These are phyloP conservation scores for Formica exsecta DNA, from an alignment of 1,140 invertebrate species.

Conservation along the genomic window DNA sequence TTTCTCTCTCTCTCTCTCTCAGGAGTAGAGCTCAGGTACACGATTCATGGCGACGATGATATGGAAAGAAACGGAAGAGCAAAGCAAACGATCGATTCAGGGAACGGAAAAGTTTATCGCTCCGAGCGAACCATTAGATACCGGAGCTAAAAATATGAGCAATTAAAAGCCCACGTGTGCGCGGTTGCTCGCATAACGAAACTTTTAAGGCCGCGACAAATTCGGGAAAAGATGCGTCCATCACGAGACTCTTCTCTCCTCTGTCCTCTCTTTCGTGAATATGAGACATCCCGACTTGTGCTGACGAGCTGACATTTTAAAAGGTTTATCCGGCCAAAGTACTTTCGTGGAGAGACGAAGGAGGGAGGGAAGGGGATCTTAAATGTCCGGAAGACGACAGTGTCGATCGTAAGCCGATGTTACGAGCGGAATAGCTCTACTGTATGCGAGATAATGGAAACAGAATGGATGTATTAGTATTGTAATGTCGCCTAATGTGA, in stretches of 20 bases:
- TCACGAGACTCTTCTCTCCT: conserved; percentile 12
- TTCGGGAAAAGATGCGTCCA: conserved; percentile 51
- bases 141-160: conserved; percentile 71
- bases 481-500: conserved; percentile 19
- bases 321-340: conserved; percentile 54
- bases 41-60: conserved; percentile 17
- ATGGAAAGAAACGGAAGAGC: neutral
- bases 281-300: conserved; percentile 41
- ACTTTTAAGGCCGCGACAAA: conserved; percentile 61
- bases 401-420: conserved; percentile 37
- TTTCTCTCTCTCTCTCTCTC: neutral
- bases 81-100: conserved; percentile 16
- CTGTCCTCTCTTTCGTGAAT: neutral
- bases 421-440: conserved; percentile 27
- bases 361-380: neutral
- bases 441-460: conserved; percentile 46
- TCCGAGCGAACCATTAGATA: conserved; percentile 31
- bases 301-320: conserved; percentile 46
- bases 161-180: conserved; percentile 69
- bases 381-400: conserved; percentile 27
- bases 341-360: neutral
- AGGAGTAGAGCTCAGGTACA: conserved; percentile 34
- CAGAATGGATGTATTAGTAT: neutral
- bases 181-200: conserved; percentile 33
- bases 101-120: conserved; percentile 73